Percentiles rank a stretch among this genome's conserved stretches.
phyloP scores from a whole-genome alignment of 53 echinoderm and acorn worm genomes.

The Patiria pectinifera region DNA sequence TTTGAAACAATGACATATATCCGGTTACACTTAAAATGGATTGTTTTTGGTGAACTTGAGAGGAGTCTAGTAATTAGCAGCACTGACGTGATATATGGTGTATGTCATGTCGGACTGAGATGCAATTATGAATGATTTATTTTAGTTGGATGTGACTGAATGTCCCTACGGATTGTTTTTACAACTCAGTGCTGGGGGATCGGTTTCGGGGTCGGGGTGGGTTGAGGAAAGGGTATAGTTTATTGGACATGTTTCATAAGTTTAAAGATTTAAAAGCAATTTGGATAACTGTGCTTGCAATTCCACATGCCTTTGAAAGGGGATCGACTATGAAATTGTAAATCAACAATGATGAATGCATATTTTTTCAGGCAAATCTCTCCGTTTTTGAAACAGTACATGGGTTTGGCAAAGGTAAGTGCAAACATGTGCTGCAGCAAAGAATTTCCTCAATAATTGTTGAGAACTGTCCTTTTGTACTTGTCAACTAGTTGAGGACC shows the following conservation, averaged over 20 bases:
- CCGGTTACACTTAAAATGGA: constrained; percentile 1
- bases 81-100: not conserved
- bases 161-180: not conserved
- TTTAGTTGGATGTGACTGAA: not conserved
- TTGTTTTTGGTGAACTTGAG: constrained; percentile 10
- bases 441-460: too few species aligned
- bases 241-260: not conserved
- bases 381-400: too few species aligned
- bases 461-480: too few species aligned
- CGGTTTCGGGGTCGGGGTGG: not conserved
- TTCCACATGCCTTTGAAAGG: not conserved
- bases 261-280: not conserved
- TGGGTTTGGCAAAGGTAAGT: too few species aligned
- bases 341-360: not conserved
- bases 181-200: not conserved
- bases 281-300: not conserved
- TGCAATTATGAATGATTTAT: constrained; percentile 2
- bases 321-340: not conserved
- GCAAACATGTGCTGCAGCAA: too few species aligned
- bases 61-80: not conserved
- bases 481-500: too few species aligned
- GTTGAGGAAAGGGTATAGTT: not conserved
- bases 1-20: constrained; percentile 28
- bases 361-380: not conserved
- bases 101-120: not conserved